Conservation (phyloP, 2,113 vertebrate genomes). For the Daubentonia madagascariensis region DNA sequence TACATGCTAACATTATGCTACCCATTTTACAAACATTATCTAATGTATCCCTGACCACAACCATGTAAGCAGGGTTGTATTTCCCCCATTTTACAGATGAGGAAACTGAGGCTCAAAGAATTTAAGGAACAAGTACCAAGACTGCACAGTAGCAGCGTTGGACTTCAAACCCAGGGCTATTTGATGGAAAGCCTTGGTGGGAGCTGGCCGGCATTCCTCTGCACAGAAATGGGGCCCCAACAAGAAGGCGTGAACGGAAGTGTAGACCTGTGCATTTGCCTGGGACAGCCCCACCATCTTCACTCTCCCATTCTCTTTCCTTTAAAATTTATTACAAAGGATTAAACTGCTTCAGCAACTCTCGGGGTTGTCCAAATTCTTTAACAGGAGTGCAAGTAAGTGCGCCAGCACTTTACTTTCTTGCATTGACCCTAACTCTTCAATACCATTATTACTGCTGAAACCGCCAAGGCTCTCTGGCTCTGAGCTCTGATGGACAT, state of each 20-base stretch:
- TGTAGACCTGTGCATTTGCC: background rate
- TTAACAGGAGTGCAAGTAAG: background rate
- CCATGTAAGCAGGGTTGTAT: background rate
- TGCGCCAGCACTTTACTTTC: conserved; percentile 35
- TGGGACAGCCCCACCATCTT: background rate
- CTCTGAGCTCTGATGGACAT: background rate
- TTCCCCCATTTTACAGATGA: background rate
- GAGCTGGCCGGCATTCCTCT: background rate
- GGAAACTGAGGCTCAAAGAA: background rate
- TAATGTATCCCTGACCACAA: background rate
- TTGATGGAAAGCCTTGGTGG: background rate
- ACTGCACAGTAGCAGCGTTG: background rate
- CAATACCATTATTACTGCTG: conserved; percentile 20
- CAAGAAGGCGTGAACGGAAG: background rate
- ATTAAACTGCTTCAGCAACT: background rate
- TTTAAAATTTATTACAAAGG: background rate
- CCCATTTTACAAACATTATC: background rate
- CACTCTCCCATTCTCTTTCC: background rate
- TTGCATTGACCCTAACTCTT: background rate
- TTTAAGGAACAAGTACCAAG: background rate
- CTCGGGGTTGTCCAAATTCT: conserved; percentile 9
- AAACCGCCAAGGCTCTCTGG: background rate
- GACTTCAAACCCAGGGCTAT: background rate
- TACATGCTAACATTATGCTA: background rate
- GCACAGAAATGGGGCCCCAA: background rate